A percentile compares a stretch with the other conserved stretches of the same genome.
phyloP scores from a whole-genome alignment of 2,113 vertebrate species.

The Coracopsis vasa region DNA sequence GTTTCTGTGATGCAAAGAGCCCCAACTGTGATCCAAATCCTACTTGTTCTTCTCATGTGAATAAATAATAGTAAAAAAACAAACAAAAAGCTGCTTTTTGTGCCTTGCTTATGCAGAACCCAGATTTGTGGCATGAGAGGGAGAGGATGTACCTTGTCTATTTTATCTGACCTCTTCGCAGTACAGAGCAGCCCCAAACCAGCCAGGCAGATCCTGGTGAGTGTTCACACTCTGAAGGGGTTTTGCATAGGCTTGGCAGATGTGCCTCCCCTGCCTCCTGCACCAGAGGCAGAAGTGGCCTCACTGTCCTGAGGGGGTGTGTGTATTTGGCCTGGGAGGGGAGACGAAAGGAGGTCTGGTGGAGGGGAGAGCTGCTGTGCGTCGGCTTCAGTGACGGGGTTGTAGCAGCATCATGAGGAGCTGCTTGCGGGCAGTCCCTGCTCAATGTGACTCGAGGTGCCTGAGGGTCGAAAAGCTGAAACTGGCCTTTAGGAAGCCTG shows the following conservation, averaged over 20 bases:
- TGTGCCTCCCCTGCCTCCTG: not conserved
- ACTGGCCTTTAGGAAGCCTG: not conserved
- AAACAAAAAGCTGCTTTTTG: not conserved
- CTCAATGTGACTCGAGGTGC: fast-evolving
- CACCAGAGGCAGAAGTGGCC: not conserved
- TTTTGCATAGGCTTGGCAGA: not conserved
- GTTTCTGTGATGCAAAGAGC: not conserved
- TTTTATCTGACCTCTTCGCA: not conserved
- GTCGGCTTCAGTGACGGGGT: not conserved
- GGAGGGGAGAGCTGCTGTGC: not conserved
- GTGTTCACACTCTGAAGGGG: not conserved
- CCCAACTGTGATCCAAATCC: not conserved
- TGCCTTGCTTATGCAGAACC: not conserved
- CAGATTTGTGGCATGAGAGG: fast-evolving
- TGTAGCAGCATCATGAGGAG: not conserved
- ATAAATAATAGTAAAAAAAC: not conserved
- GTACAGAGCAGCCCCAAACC: not conserved
- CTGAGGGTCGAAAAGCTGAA: not conserved
- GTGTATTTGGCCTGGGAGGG: fast-evolving
- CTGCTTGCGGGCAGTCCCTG: not conserved
- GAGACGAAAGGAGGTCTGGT: not conserved
- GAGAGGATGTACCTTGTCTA: not conserved
- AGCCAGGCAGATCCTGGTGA: not conserved
- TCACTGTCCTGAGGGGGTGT: not conserved
- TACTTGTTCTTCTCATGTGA: not conserved